These are phyloP conservation scores for Paralichthys olivaceus DNA, from an alignment of 2,113 vertebrate species.

Conservation along the genomic window DNA sequence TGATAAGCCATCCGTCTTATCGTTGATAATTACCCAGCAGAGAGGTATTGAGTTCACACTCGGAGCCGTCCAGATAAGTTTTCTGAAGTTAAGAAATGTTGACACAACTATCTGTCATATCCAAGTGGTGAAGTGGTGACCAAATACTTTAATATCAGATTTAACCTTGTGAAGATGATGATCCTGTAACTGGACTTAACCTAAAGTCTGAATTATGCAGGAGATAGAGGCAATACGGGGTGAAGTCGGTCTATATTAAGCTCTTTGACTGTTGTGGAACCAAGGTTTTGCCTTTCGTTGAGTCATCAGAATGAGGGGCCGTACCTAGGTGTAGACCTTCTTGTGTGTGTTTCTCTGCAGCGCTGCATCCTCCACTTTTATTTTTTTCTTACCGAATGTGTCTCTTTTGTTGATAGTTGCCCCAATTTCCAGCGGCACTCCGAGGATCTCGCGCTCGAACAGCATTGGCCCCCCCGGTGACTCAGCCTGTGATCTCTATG, in stretches of 20 bases:
- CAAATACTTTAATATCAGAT: constrained; percentile 12
- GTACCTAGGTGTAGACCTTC: background rate
- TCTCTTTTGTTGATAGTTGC: constrained; percentile 83
- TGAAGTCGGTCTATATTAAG: constrained; percentile 61
- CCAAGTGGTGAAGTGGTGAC: background rate
- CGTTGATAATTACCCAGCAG: constrained; percentile 3
- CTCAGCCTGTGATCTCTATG: constrained; percentile 91
- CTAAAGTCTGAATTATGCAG: constrained; percentile 38
- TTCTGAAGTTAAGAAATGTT: constrained; percentile 5
- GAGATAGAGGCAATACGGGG: constrained; percentile 21
- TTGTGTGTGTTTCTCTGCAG: background rate
- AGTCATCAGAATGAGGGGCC: constrained; percentile 49
- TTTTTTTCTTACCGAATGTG: constrained; percentile 11
- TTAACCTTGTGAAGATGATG: constrained; percentile 1
- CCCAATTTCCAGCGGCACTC: constrained; percentile 87
- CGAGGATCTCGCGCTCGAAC: constrained; percentile 96
- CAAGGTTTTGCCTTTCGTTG: constrained; percentile 53
- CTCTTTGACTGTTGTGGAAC: constrained; percentile 52
- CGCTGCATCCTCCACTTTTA: background rate
- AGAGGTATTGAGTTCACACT: background rate
- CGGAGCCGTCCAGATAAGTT: background rate
- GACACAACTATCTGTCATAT: background rate
- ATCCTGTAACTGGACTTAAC: background rate
- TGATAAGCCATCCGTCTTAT: constrained; percentile 14
- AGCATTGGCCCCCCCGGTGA: constrained; percentile 95